These are phyloP conservation scores for Spialia ferax DNA, from an alignment of 2,888 invertebrate species.

Conservation along the genomic window DNA sequence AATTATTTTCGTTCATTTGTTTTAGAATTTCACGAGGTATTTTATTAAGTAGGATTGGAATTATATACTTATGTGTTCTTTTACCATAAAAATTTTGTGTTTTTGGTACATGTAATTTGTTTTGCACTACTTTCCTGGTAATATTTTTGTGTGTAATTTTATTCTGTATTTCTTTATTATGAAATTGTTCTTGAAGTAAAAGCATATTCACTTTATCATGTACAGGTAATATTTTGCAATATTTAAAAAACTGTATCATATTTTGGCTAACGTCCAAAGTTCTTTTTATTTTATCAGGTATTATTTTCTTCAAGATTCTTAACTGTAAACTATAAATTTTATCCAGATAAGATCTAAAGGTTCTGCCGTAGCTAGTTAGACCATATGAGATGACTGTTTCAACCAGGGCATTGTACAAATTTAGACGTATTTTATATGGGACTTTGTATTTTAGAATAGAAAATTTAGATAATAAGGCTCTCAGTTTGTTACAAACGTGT, in stretches of 20 bases:
- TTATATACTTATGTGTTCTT: background rate
- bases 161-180: background rate
- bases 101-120: background rate
- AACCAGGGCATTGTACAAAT: background rate
- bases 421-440: background rate
- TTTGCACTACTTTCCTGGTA: background rate
- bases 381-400: background rate
- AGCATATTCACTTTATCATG: background rate
- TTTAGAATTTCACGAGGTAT: background rate
- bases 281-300: background rate
- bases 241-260: background rate
- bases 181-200: constrained; percentile 1
- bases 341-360: background rate
- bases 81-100: constrained; percentile 2
- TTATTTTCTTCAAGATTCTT: background rate
- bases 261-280: background rate
- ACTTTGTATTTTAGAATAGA: constrained; percentile 1
- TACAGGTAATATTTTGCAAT: background rate
- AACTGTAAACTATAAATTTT: background rate
- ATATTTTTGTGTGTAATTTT: background rate
- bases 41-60: constrained; percentile 1
- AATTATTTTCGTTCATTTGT: background rate
- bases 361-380: background rate
- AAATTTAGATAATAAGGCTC: background rate
- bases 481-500: background rate